Evolutionary conservation across 1,140 invertebrate genomes (phyloP), one percentile per base, ranked within the genome.

Genomic region (Danaus melanippus): DNA sequence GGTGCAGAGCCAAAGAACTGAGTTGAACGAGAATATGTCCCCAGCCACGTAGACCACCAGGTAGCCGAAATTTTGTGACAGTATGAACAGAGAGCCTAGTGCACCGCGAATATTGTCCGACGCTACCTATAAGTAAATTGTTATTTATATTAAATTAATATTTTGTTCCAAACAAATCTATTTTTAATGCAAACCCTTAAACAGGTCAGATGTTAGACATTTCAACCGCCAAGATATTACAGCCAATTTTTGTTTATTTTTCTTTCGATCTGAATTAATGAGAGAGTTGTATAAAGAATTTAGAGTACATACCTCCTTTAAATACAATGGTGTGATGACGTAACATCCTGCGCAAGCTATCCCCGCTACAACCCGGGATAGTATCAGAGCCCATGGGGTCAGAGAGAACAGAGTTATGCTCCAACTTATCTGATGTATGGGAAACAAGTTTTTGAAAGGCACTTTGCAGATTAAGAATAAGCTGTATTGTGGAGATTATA

Each of bases 1-100:
- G 0, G 87, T 79, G 12, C 88, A 76, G 8, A 89, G 63, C 82
- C 87, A 89, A 46, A 88, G 67, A 1, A 88, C 84, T 0, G 75
- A 69, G 1, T 51, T 51, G 61, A 89, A 90, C 4, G 79, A 64
- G 12, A 88, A 73, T 44, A 78, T 69, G 53, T 87, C 85, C 4
- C 89, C 89, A 6, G 87, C 71, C 8, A 87, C 60, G 69, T 89
- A 90, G 10, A 87, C 87, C 49, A 87, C 15, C 8, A 89, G 62
- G 46, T 90, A 83, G 0, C 89, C 89, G 7, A 85, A 47, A 64
- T 89, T 89, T 62, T 88, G 85, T 0, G 81, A 76, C 0, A 89
- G 70, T 54, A 90, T 83, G 62, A 89, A 69, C 1, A 89, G 72
- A 8, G 89, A 89, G 1, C 89, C 88, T 10, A 90, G 66, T 0